Conservation (phyloP, 1,140 invertebrate genomes). For the Atta cephalotes region DNA sequence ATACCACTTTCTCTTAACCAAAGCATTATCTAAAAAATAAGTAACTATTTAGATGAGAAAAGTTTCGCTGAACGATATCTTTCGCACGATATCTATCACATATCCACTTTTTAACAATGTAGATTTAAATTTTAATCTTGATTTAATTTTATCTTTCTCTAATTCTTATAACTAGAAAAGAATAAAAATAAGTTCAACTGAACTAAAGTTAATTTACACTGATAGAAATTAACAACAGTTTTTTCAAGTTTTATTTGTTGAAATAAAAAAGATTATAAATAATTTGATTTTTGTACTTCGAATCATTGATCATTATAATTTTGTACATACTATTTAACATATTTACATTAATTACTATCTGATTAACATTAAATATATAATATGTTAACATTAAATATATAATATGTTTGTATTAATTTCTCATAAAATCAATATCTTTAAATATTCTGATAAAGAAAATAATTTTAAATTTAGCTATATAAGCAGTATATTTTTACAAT, state of each 20-base stretch:
- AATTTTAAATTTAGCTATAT: not conserved
- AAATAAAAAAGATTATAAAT: not conserved
- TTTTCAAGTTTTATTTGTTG: too few relatives aligned
- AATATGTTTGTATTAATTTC: not conserved
- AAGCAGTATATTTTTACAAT: not conserved
- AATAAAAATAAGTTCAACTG: too few relatives aligned
- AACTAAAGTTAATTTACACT: too few relatives aligned
- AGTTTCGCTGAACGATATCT: not conserved
- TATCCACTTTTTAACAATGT: too few relatives aligned
- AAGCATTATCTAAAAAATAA: slow-evolving; percentile 74
- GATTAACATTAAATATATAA: not conserved
- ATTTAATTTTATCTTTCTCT: too few relatives aligned
- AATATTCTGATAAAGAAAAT: not conserved
- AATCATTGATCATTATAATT: not conserved
- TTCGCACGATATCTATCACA: not conserved
- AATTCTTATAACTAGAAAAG: too few relatives aligned
- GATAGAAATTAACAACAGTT: too few relatives aligned
- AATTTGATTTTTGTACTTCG: not conserved
- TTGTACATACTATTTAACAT: not conserved
- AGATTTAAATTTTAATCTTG: too few relatives aligned
- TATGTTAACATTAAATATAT: not conserved
- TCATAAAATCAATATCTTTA: not conserved
- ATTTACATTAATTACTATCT: not conserved
- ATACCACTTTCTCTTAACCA: slow-evolving; percentile 80
- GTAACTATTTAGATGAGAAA: not conserved